Evolutionary conservation across 2,113 vertebrate species (phyloP).

Genomic region (Okapia johnstoni): DNA sequence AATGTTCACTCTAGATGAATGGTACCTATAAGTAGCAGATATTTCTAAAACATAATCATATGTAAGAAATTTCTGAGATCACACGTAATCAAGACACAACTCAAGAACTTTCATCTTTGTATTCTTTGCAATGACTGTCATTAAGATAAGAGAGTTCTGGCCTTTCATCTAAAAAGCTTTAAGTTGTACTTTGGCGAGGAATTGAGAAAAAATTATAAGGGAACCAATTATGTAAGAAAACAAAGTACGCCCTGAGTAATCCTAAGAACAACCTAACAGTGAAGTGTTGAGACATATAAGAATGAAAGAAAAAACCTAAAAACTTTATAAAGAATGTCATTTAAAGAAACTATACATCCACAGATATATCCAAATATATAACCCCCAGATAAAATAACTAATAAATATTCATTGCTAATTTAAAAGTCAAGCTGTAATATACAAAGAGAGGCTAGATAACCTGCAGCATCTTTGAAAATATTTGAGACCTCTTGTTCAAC

Average conservation of each 20-base stretch:
- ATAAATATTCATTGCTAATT: constrained; percentile 11
- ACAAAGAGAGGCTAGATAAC: not conserved
- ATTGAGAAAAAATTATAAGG: constrained; percentile 53
- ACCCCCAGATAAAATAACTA: not conserved
- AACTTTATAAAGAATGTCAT: not conserved
- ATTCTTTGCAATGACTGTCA: constrained; percentile 61
- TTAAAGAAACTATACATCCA: not conserved
- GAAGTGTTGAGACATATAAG: constrained; percentile 18
- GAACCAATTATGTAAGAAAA: constrained; percentile 58
- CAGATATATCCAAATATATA: not conserved
- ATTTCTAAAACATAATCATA: constrained; percentile 59
- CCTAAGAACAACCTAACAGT: not conserved
- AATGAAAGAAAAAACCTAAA: constrained; percentile 42
- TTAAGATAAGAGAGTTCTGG: constrained; percentile 67
- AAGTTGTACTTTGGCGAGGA: constrained; percentile 49
- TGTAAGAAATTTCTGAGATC: constrained; percentile 73
- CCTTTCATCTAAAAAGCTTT: constrained; percentile 72
- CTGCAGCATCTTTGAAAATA: not conserved
- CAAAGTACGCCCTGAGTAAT: constrained; percentile 12
- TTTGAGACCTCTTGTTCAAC: not conserved
- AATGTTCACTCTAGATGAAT: constrained; percentile 56
- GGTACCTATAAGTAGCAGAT: constrained; percentile 58
- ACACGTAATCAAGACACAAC: constrained; percentile 70
- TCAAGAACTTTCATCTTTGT: constrained; percentile 81
- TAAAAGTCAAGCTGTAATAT: constrained; percentile 2